Evolutionary conservation across 2,113 vertebrate species (phyloP), one percentile per base, ranked within the genome.

Genomic region (Gulo gulo): DNA sequence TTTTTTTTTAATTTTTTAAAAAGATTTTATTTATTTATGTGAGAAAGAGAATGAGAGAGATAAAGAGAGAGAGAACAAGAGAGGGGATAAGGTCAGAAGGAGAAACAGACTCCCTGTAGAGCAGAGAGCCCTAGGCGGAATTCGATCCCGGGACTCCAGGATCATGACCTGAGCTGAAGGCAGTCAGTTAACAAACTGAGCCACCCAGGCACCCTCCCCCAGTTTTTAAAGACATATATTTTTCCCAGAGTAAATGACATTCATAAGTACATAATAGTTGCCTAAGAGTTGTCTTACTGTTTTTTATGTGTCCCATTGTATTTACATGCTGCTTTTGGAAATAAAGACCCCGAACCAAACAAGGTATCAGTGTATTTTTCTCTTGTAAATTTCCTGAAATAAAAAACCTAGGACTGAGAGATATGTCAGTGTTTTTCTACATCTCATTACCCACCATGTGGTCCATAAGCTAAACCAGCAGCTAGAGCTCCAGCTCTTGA

Each of bases 381-480:
- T 86, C 15, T 24, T 11, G 18, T 26, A 47, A 59, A 36, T 52
- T 52, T 50, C 29, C 3, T 69, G 42, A 61, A 78, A 45, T 61
- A 47, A 7, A 7, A 24, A 55, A 13, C 14, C 2, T 8, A 52
- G 3, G 4, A 24, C 10, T 15, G 2, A 15, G 16, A 12, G 1
- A 9, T 21, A 15, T 4, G 11, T 26, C 36, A 63, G 23, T 2
- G 23, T 14, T 55, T 1, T 61, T 93, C 9, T 15, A 31, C 31
- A 74, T 86, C 3, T 0, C 45, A 47, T 31, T 76, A n/a, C 23
- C 7, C 23, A n/a, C 20, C 67, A 13, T 29, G 2, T 50, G 20
- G 12, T 2, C 6, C 9, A 71, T 52, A 42, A 31, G 7, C 29
- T n/a, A 81, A 65, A 81, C 3, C n/a, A 7, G 2, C 34, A 73